A percentile compares a stretch with the other conserved stretches of the same genome.
phyloP scores from a whole-genome alignment of 2,113 vertebrate genomes.

The Lichenostomus cassidix region DNA sequence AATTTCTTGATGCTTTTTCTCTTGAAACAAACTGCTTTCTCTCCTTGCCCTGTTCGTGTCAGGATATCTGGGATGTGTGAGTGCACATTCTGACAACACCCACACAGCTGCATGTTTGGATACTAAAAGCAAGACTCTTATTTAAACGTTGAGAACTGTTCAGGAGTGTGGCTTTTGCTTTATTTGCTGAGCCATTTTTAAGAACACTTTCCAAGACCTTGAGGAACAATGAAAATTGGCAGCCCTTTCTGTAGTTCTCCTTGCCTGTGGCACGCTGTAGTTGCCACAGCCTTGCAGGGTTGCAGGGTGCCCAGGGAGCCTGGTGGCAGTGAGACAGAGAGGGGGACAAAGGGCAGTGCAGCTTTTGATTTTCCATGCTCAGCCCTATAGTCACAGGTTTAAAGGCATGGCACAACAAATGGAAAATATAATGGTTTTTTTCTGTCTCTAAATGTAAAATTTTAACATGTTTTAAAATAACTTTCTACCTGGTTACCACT shows the following conservation, averaged over 20 bases:
- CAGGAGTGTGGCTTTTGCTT: background rate
- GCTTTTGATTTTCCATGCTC: background rate
- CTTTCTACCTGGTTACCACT: background rate
- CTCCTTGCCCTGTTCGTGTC: background rate
- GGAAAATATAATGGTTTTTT: background rate
- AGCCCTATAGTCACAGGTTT: background rate
- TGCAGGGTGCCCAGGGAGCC: background rate
- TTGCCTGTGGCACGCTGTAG: fast-evolving
- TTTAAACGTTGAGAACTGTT: background rate
- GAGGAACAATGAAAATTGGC: background rate
- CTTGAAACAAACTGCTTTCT: background rate
- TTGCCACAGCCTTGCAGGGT: background rate
- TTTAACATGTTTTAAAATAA: background rate
- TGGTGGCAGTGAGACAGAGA: background rate
- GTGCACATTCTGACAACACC: background rate
- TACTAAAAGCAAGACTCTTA: background rate
- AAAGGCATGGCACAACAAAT: background rate
- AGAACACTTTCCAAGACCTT: background rate
- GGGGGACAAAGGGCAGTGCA: background rate
- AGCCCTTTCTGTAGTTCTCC: background rate
- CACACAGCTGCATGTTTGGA: background rate
- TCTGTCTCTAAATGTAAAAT: background rate
- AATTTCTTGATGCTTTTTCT: background rate
- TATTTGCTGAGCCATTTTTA: background rate
- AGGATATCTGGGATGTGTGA: background rate